Base-by-base conservation (phyloP, 92 coral and sea anemone species). In the Nematostella vectensis region DNA sequence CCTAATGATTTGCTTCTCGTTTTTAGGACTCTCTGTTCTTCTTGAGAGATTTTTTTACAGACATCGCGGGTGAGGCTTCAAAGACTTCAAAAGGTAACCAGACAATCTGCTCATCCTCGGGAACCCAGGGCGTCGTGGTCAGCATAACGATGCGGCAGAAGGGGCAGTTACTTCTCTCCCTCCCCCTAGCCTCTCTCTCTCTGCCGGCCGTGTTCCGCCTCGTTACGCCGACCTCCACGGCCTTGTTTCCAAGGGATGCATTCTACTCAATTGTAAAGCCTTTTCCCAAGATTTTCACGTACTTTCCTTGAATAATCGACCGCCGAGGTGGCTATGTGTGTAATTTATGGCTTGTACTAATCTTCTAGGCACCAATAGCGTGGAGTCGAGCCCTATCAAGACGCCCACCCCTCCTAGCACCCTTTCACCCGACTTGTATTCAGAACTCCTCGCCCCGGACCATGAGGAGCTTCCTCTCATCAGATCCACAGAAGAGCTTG, bases 31-130 rank as follows among this genome's bases (percentile, higher is more conserved):
- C 95, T 6, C 58, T 85, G 49, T 85, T 85, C 74, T 85, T 85
- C 76, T 50, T 85, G 63, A 75, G 87, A 67, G 78, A 67, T 43
- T 85, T 85, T 71, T 85, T 85, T 54, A 47, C 95, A 11, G 95
- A 85, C 50, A 51, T 85, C 36, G 75, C 85, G 70, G 95, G 76
- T 25, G 95, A 82, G 39, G 88, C 88, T 42, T 78, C 95, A 29
- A 85, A 81, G 45, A 80, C 75, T 29, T 73, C 88, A 4, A 85
- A 85, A 85, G 88, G 95, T 85, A 51, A 27, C 12, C 29, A 6
- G 40, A n/a, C n/a, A 37, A 37, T 37, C 44, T n/a, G n/a, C n/a
- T 37, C n/a, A 10, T 37, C 10, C n/a, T n/a, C n/a, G n/a, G n/a
- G n/a, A n/a, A n/a, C n/a, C n/a, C n/a, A n/a, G n/a, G n/a, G n/a